Evolutionary conservation across 2,797 vertebrate species (phyloP), one percentile per base, ranked within the genome.

Genomic region (Scyliorhinus canicula): DNA sequence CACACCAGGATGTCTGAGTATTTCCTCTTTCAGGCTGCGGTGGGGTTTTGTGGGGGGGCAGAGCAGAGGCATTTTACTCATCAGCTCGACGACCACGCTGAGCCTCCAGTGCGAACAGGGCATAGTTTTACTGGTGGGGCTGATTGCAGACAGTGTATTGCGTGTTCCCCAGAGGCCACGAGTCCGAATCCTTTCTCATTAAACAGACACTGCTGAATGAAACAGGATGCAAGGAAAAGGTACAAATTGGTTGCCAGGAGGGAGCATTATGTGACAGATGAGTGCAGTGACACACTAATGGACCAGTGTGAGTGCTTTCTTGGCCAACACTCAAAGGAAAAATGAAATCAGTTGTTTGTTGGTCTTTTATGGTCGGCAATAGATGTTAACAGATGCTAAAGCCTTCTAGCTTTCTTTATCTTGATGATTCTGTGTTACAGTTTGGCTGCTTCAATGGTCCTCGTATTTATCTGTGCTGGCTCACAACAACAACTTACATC

Each of bases 281-380:
- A 74, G 63, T 4, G 3, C 90, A 97, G 96, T 95, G 96, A 97
- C 96, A 96, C 96, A 96, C 96, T 96, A 96, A 97, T 97, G 97
- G 97, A 96, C 96, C 96, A 57, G 96, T 91, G 95, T 97, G 97
- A 97, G 97, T 97, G 97, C 97, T 97, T 97, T 97, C 97, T 97
- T 97, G 97, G 97, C 97, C 96, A 95, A 96, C 96, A 97, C 96
- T 97, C 97, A 97, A 97, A 97, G 97, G 95, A 97, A 96, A 96
- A 96, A 97, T 94, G 85, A 97, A 97, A 96, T 97, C 97, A 96
- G 65, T 94, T 69, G 93, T 69, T 91, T 65, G 57, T 65, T 91
- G 88, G 60, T 91, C 35, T 91, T 91, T 91, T 63, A 91, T 65
- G 57, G 84, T 86, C 50, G 84, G 50, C 52, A 3, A 55, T 47